A percentile compares a stretch with the other conserved stretches of the same genome.
Evolutionary conservation across 2,113 vertebrate species (phyloP).

Genomic region (Actenoides lindsayi): DNA sequence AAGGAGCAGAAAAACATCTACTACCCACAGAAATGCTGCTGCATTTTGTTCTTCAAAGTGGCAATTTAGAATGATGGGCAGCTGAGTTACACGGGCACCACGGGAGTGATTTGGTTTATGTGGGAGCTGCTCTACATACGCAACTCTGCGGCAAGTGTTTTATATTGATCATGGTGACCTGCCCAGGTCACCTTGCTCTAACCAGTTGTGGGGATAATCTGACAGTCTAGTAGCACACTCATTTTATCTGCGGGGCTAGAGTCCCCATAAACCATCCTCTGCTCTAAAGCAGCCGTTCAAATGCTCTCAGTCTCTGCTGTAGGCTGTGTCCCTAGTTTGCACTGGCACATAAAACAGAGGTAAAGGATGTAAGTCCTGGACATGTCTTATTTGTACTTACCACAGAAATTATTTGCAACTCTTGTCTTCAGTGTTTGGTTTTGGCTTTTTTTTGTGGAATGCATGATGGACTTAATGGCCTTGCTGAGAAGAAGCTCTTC

Average conservation of each 20-base stretch:
- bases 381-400: neutral
- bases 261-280: neutral
- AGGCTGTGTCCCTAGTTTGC: neutral
- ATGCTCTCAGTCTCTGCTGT: neutral
- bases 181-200: conserved; percentile 12
- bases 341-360: neutral
- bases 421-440: neutral
- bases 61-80: conserved; percentile 50
- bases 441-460: neutral
- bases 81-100: conserved; percentile 24
- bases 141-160: neutral
- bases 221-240: neutral
- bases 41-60: conserved; percentile 38
- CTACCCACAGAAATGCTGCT: conserved; percentile 50
- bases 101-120: conserved; percentile 33
- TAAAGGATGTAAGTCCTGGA: neutral
- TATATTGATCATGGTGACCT: neutral
- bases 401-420: neutral
- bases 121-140: neutral
- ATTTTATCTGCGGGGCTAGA: conserved; percentile 7
- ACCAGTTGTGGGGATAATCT: neutral
- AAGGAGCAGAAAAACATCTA: conserved; percentile 35
- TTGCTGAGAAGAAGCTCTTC: neutral
- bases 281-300: conserved; percentile 10
- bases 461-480: neutral